Evolutionary conservation across 2,888 invertebrate genomes (phyloP), one percentile per base, ranked within the genome.

Genomic region (Corbicula japonica): DNA sequence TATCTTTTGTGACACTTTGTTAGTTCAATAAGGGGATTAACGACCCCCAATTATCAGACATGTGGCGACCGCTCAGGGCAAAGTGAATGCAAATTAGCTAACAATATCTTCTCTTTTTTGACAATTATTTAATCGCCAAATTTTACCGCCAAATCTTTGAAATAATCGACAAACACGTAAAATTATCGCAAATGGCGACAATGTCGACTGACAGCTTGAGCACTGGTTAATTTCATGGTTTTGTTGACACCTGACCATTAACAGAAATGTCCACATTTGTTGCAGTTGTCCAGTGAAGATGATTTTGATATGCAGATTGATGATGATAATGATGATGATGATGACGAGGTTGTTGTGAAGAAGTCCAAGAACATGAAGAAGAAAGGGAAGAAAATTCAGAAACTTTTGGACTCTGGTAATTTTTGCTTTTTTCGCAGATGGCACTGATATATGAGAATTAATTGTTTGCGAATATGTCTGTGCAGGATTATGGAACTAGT

Each of bases 351-450:
- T 15, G 68, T 73, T 26, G 70, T 73, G 10, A 65, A 35, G 18
- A 71, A 63, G 18, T 66, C 68, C 23, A 69, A 69, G 10, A 78
- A 60, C 21, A 60, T 26, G 32, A 81, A 77, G 54, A 76, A 74
- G 56, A 74, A 68, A 52, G 54, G 62, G 28, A 79, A 76, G 56
- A 76, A 76, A 21, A 63, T 54, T 35, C 70, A 76, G 23, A 62
- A 66, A 41, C 48, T 79, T 2, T 48, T 83, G 18, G 82, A 83
- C 35, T 83, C 82, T 48, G 82, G 82, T 83, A 66, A 8, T 23
- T 21, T n/a, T n/a, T n/a, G n/a, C n/a, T n/a, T n/a, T n/a, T n/a
- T n/a, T n/a, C n/a, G n/a, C n/a, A n/a, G n/a, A n/a, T n/a, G n/a
- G n/a, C n/a, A n/a, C n/a, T n/a, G n/a, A n/a, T n/a, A n/a, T n/a